phyloP scores from a whole-genome alignment of 2,797 vertebrate genomes.

The Myotis myotis region DNA sequence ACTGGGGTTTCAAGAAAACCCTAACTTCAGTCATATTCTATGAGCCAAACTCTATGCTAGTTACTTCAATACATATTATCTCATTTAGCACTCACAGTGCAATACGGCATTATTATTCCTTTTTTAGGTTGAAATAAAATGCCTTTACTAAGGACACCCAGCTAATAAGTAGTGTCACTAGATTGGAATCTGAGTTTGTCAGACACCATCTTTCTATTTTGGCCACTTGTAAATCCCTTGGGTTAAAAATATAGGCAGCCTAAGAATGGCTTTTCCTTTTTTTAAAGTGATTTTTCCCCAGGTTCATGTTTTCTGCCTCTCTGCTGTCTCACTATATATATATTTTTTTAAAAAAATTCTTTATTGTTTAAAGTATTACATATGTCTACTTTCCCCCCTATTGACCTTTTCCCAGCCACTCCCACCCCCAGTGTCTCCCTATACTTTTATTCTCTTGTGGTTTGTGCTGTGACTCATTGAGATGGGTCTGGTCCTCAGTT shows the following conservation, averaged over 20 bases:
- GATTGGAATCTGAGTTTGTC: background rate
- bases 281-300: background rate
- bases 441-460: constrained; percentile 8
- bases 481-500: background rate
- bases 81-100: background rate
- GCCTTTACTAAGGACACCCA: background rate
- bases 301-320: background rate
- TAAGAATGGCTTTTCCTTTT: background rate
- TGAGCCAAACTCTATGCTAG: background rate
- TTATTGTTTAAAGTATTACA: too few species aligned
- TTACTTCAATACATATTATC: background rate
- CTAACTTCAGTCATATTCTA: background rate
- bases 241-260: background rate
- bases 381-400: too few species aligned
- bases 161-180: background rate
- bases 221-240: background rate
- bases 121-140: background rate
- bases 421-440: background rate
- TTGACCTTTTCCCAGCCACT: too few species aligned
- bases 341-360: too few species aligned
- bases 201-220: background rate
- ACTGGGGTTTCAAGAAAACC: background rate
- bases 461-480: background rate
- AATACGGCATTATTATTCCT: background rate
- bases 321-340: background rate